Base-by-base conservation (phyloP, 2,113 vertebrate genomes). In the Tapirus terrestris region DNA sequence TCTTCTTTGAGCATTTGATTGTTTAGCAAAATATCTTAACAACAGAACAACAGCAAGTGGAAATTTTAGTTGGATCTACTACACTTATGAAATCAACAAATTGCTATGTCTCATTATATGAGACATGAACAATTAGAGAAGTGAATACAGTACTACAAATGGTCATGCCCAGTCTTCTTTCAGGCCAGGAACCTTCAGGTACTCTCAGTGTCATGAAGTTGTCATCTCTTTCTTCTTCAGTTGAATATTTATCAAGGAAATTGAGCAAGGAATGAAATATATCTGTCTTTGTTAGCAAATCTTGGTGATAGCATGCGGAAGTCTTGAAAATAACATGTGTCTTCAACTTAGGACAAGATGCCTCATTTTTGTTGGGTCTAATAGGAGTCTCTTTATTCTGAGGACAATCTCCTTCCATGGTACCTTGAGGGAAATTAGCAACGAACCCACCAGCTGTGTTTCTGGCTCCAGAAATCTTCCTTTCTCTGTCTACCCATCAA, bases 221-320 rank as follows among this genome's bases (percentile, higher is more conserved):
- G 14, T 73, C 77, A 27, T 70, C 56, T 51, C 8, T 51, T 89
- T 91, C 17, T 88, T 89, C 33, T 85, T 53, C 13, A n/a, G 6
- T 58, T 89, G 20, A 31, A 29, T 96, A 92, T 72, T 89, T 93
- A 39, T 95, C 39, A 81, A 77, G 6, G 2, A 89, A 86, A 82
- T 60, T 89, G 87, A 65, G 18, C 18, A 90, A 60, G 68, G 48
- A 72, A 85, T 58, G 29, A 81, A 90, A 45, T 90, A 14, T 33
- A 87, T 31, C 1, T 86, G 23, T 33, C 6, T 95, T 87, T 82
- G 31, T 68, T 61, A 73, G 25, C 17, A 63, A 68, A 70, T 85
- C 6, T 75, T 3, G 4, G 8, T 2, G 16, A 81, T 18, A 86
- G 3, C 1, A 61, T 75, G 48, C 21, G 84, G 29, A 95, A 94